These are phyloP conservation scores for Gadopsis bispinosus DNA, from an alignment of 2,797 vertebrate species.

Conservation along the genomic window DNA sequence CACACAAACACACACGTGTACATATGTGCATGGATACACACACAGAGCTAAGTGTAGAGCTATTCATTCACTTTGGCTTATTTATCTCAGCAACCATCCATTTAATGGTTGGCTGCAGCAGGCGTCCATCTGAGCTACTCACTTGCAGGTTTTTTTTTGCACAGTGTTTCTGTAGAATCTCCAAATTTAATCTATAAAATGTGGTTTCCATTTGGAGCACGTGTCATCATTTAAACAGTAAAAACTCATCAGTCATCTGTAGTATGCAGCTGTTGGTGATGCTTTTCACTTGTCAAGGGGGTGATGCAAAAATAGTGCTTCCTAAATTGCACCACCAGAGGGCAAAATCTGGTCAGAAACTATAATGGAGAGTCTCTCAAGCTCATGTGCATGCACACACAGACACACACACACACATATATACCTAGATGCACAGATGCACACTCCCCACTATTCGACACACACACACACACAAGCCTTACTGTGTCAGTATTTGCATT, in stretches of 20 bases:
- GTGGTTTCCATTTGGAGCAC: background rate
- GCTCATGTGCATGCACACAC: conserved; percentile 28
- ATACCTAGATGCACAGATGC: conserved; percentile 33
- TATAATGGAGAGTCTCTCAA: conserved; percentile 35
- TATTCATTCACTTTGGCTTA: conserved; percentile 18
- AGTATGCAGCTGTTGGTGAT: conserved; percentile 28
- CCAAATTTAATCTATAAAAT: background rate
- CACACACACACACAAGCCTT: conserved; percentile 26
- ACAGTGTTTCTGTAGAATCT: background rate
- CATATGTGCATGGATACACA: conserved; percentile 11
- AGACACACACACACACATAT: conserved; percentile 14
- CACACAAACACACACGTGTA: conserved; percentile 11
- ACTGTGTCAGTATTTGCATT: conserved; percentile 46
- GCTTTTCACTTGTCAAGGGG: conserved; percentile 31
- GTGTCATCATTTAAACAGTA: conserved; percentile 8
- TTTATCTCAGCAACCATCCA: conserved; percentile 6
- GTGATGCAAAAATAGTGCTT: conserved; percentile 49
- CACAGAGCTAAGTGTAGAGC: conserved; percentile 17
- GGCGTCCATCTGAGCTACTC: conserved; percentile 1
- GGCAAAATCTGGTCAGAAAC: conserved; percentile 83
- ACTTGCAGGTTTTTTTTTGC: background rate
- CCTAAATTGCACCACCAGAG: conserved; percentile 77
- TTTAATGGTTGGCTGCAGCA: conserved; percentile 16
- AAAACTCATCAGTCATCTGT: conserved; percentile 20
- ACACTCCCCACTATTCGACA: background rate